These are phyloP conservation scores for Paratrypauchen microcephalus DNA, from an alignment of 2,797 vertebrate species.

Conservation along the genomic window DNA sequence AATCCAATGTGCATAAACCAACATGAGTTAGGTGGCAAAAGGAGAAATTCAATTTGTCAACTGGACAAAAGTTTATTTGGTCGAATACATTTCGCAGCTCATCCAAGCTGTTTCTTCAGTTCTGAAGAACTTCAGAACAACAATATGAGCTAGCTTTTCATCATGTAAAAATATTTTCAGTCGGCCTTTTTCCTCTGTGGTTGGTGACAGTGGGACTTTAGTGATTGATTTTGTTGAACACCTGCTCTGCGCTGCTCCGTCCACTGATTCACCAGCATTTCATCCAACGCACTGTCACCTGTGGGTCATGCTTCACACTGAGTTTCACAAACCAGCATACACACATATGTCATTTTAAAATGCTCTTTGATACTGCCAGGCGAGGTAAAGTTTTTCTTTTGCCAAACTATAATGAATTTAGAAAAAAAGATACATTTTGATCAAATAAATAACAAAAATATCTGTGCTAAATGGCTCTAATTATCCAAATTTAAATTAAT, in stretches of 20 bases:
- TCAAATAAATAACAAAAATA: neutral
- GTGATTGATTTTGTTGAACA: neutral
- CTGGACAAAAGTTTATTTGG: too few species aligned
- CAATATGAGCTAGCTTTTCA: neutral
- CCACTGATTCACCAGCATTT: neutral
- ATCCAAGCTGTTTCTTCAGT: too few species aligned
- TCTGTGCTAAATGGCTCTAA: neutral
- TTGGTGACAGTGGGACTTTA: neutral
- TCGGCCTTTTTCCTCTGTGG: neutral
- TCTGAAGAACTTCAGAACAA: too few species aligned
- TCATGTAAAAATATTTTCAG: neutral
- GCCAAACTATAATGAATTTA: neutral
- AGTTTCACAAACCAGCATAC: constrained; percentile 2
- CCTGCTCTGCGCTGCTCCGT: neutral
- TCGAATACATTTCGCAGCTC: too few species aligned
- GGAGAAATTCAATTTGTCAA: too few species aligned
- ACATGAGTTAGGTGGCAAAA: too few species aligned
- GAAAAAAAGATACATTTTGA: neutral
- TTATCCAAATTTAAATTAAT: neutral
- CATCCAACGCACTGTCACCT: neutral
- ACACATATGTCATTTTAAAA: neutral
- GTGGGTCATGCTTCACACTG: neutral
- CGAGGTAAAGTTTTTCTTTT: neutral
- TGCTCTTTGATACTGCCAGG: neutral
- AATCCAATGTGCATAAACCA: neutral